Percentiles rank a stretch among this genome's conserved stretches.
Conservation (phyloP, 2,113 vertebrate species). For the Vimba vimba region DNA sequence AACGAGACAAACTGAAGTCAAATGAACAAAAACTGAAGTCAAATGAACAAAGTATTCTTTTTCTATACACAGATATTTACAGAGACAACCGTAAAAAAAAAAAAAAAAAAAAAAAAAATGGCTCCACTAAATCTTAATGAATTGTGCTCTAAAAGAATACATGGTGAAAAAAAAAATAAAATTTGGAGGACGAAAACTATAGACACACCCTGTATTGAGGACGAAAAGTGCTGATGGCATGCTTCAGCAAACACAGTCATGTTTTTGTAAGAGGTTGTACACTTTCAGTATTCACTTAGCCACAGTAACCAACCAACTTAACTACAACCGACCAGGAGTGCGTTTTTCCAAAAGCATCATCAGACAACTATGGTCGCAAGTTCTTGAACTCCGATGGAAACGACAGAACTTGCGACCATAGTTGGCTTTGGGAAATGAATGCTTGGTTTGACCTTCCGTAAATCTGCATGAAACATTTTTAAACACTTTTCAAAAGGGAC, state of each 20-base stretch:
- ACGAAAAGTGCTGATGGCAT: background rate
- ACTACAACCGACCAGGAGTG: background rate
- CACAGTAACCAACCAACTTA: background rate
- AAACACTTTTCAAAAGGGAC: background rate
- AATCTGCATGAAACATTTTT: slow-evolving; percentile 7
- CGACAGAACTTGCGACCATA: too few species aligned
- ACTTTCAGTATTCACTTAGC: background rate
- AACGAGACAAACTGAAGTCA: background rate
- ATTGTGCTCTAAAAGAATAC: background rate
- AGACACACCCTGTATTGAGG: background rate
- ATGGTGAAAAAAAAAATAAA: background rate
- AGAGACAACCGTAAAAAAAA: slow-evolving; percentile 28
- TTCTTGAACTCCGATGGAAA: too few species aligned
- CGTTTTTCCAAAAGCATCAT: too few species aligned
- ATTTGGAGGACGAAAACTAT: background rate
- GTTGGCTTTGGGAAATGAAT: background rate
- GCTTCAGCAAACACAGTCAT: background rate
- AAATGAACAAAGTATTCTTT: background rate
- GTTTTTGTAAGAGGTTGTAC: background rate
- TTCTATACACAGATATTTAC: slow-evolving; percentile 50
- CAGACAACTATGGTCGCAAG: too few species aligned
- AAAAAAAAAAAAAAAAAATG: too few species aligned
- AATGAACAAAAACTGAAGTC: background rate
- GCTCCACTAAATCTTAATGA: background rate
- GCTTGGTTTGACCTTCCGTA: background rate